Evolutionary conservation across 2,888 invertebrate species (phyloP).

Genomic region (Eucera pruinosa): DNA sequence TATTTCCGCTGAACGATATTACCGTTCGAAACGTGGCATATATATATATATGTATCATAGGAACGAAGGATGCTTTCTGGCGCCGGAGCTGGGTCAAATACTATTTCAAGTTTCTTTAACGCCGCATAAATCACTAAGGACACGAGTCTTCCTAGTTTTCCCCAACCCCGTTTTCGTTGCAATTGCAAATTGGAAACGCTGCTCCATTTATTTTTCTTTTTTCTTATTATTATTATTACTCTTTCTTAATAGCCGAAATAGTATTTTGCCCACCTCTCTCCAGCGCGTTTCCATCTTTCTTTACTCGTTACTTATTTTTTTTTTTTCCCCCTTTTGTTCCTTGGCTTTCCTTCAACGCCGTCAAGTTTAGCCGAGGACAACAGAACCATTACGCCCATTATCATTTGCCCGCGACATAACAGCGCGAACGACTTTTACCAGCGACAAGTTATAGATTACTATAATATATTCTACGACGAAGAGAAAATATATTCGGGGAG

Average conservation of each 20-base stretch:
- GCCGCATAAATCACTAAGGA: slow-evolving; percentile 10
- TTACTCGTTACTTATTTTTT: slow-evolving; percentile 11
- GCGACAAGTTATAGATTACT: slow-evolving; percentile 37
- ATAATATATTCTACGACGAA: slow-evolving; percentile 35
- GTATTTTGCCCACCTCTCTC: slow-evolving; percentile 69
- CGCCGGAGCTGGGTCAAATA: slow-evolving; percentile 69
- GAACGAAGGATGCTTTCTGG: slow-evolving; percentile 29
- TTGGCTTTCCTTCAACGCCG: slow-evolving; percentile 13
- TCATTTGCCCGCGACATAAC: slow-evolving; percentile 39
- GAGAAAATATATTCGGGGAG: slow-evolving; percentile 54
- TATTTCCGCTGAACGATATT: slow-evolving; percentile 20
- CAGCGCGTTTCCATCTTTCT: slow-evolving; percentile 51
- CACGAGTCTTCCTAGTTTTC: no score
- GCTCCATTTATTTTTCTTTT: background rate
- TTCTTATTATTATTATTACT: no score
- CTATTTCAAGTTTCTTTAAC: slow-evolving; percentile 55
- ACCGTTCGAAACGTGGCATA: slow-evolving; percentile 11
- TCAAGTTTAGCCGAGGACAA: slow-evolving; percentile 29
- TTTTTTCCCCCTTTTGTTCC: no score
- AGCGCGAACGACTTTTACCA: slow-evolving; percentile 47
- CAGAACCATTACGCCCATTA: slow-evolving; percentile 22
- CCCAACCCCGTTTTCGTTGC: no score
- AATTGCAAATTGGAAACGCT: slow-evolving; percentile 5
- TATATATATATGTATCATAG: background rate
- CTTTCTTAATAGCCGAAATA: slow-evolving; percentile 65